Conservation (phyloP, 2,797 vertebrate species). For the Bradypodion ventrale region DNA sequence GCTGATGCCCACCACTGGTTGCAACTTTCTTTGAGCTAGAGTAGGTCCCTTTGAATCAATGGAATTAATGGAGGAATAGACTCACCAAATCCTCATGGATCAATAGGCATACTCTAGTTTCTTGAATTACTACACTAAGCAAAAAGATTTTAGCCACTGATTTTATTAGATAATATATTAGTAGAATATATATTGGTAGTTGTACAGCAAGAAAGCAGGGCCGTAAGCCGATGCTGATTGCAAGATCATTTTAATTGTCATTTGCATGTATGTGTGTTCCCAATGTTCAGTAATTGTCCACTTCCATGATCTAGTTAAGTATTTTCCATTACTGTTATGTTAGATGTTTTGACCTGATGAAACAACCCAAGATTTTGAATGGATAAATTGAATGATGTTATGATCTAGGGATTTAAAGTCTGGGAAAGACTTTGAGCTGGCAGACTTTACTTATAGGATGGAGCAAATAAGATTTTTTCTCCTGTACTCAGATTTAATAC, state of each 20-base stretch:
- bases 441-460: constrained; percentile 69
- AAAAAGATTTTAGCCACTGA: too few relatives aligned
- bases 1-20: too few relatives aligned
- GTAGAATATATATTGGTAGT: too few relatives aligned
- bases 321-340: not conserved
- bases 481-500: constrained; percentile 71
- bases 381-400: not conserved
- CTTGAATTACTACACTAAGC: too few relatives aligned
- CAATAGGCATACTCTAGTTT: too few relatives aligned
- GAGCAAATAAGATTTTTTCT: constrained; percentile 74
- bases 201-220: too few relatives aligned
- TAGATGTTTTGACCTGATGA: not conserved
- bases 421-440: constrained; percentile 65
- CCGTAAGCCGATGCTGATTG: not conserved
- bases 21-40: too few relatives aligned
- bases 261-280: too few relatives aligned
- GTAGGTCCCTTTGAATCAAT: too few relatives aligned
- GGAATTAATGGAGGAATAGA: too few relatives aligned
- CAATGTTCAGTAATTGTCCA: not conserved
- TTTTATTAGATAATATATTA: too few relatives aligned
- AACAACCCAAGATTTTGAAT: not conserved
- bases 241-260: not conserved
- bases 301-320: not conserved
- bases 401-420: constrained; percentile 65
- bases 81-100: too few relatives aligned